These are phyloP conservation scores for Dolichopus griseipennis DNA, from an alignment of 2,888 invertebrate genomes.

Conservation along the genomic window DNA sequence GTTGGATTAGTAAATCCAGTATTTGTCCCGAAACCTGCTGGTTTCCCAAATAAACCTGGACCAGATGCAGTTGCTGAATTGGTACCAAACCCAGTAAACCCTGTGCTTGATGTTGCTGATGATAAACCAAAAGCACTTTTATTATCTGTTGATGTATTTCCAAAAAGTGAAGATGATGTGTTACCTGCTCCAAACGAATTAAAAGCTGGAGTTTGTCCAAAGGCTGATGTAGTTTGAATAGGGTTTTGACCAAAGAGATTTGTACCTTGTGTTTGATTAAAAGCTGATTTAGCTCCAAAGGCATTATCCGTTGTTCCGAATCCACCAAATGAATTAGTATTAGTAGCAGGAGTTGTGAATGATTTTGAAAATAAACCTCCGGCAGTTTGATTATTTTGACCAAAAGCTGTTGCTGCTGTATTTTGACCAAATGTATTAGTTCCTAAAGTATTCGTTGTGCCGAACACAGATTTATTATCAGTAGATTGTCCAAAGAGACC, in stretches of 20 bases:
- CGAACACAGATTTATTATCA: conserved; percentile 52
- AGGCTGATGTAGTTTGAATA: conserved; percentile 49
- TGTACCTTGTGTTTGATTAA: conserved; percentile 48
- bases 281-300: conserved; percentile 36
- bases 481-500: conserved; percentile 47
- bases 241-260: conserved; percentile 48
- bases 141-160: conserved; percentile 39
- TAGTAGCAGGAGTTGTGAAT: conserved; percentile 46
- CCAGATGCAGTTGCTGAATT: conserved; percentile 36
- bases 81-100: conserved; percentile 36
- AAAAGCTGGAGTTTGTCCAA: conserved; percentile 36
- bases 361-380: conserved; percentile 60
- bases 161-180: conserved; percentile 30
- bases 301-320: conserved; percentile 35
- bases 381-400: conserved; percentile 47
- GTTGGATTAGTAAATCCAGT: conserved; percentile 12
- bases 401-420: conserved; percentile 42
- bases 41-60: conserved; percentile 42
- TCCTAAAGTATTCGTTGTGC: conserved; percentile 24
- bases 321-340: conserved; percentile 33
- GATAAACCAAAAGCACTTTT: conserved; percentile 38
- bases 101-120: conserved; percentile 27
- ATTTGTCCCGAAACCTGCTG: conserved; percentile 28
- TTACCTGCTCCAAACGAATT: conserved; percentile 40
- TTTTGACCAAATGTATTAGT: conserved; percentile 45